Percentiles rank a stretch among this genome's conserved stretches.
phyloP scores from a whole-genome alignment of 2,797 vertebrate genomes.

The Nyctalus aviator region DNA sequence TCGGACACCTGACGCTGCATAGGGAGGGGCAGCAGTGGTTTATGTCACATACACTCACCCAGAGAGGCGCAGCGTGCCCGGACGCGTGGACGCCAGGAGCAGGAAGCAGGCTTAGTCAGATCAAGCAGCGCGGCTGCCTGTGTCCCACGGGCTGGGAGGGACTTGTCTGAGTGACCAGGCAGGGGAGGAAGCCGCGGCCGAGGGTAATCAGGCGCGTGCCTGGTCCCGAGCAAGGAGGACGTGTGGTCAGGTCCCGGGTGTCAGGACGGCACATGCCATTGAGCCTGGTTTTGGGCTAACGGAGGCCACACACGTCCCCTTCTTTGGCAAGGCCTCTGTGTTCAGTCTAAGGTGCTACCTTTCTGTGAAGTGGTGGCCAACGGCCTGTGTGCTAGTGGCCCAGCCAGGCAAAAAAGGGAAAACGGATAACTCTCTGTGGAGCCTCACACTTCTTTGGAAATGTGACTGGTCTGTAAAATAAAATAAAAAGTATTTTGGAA shows the following conservation, averaged over 20 bases:
- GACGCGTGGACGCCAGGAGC: background rate
- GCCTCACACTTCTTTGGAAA: conserved; percentile 12
- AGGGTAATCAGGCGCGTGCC: background rate
- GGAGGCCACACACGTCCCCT: background rate
- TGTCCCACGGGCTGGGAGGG: background rate
- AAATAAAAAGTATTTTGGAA: background rate
- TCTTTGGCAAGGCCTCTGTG: background rate
- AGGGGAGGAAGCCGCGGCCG: background rate
- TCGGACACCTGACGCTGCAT: background rate
- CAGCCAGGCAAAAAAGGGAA: background rate
- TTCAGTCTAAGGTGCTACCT: background rate
- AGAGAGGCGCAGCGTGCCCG: background rate
- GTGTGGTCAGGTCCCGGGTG: background rate
- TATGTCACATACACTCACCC: background rate
- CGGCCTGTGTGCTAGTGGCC: background rate
- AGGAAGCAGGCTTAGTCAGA: background rate
- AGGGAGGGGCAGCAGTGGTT: background rate
- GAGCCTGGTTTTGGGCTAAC: background rate
- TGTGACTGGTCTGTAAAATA: background rate
- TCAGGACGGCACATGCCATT: background rate
- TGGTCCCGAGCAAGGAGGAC: background rate
- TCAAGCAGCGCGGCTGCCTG: too few species aligned
- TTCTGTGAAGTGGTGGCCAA: background rate
- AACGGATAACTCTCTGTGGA: background rate
- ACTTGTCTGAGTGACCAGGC: background rate